Evolutionary conservation across 2,113 vertebrate species (phyloP), one percentile per base, ranked within the genome.

Genomic region (Synchiropus splendidus): DNA sequence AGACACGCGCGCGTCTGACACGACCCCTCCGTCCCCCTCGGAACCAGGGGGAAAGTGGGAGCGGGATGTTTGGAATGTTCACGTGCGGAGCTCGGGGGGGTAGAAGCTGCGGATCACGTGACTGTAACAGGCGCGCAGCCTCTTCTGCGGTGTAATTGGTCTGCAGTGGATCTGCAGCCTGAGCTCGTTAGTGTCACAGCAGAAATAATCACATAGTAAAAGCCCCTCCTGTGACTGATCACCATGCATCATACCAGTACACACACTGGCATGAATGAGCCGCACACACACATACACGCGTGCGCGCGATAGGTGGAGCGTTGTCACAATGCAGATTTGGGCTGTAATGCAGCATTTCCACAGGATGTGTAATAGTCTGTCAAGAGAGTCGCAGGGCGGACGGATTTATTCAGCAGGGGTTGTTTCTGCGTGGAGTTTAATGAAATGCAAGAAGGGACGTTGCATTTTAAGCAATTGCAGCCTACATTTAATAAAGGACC

Each of bases 121-220:
- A 68, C 61, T 71, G 74, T 74, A 80, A 79, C 75, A 77, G 74
- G 70, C 72, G 52, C 66, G 63, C 69, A 69, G 73, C 75, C 65
- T 64, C 61, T 66, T 68, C 69, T 75, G 48, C 52, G 12, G 58
- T 75, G 71, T 83, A 80, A 84, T 83, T 83, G 78, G 80, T 79
- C 77, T 77, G 78, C 83, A 80, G 81, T 77, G 74, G 75, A 65
- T 82, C 81, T 79, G 77, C 76, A 82, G 72, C 79, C 75, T 61
- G 67, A 67, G 72, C 81, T 83, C 79, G 71, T 83, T 83, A 81
- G 79, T 81, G 83, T 83, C 83, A 85, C 78, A 65, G 73, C 72
- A 79, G 73, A 81, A 83, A 82, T 81, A 83, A 85, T 83, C 76
- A 80, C 71, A 73, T 75, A 70, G 80, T 84, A 84, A 83, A 84